Conservation (phyloP, 2,113 vertebrate genomes). For the Urocolius indicus region DNA sequence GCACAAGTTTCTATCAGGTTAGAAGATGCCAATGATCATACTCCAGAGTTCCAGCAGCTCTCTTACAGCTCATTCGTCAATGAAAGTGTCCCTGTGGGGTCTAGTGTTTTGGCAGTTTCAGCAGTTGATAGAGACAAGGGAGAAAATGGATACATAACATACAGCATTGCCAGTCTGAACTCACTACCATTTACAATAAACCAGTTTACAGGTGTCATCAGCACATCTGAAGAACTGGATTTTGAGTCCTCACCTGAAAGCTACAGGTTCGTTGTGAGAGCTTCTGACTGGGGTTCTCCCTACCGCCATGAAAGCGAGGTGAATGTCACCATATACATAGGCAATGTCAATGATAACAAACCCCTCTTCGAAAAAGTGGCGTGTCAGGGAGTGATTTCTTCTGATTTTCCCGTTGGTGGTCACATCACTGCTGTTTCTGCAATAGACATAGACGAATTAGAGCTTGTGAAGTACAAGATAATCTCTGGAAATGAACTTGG, state of each 20-base stretch:
- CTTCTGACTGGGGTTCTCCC: slow-evolving; percentile 97
- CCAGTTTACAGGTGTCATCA: slow-evolving; percentile 94
- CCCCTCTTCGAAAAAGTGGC: slow-evolving; percentile 95
- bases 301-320: slow-evolving; percentile 95
- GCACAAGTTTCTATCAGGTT: slow-evolving; percentile 83
- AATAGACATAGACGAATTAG: slow-evolving; percentile 94
- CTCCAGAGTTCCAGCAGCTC: slow-evolving; percentile 86
- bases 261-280: slow-evolving; percentile 92
- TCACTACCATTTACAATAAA: slow-evolving; percentile 91
- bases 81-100: slow-evolving; percentile 89
- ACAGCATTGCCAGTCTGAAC: slow-evolving; percentile 90
- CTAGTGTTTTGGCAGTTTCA: slow-evolving; percentile 83
- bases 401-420: slow-evolving; percentile 88
- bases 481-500: slow-evolving; percentile 93
- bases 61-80: slow-evolving; percentile 90
- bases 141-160: slow-evolving; percentile 98
- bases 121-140: slow-evolving; percentile 90
- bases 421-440: slow-evolving; percentile 95
- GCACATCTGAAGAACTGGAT: slow-evolving; percentile 89
- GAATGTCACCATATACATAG: slow-evolving; percentile 90
- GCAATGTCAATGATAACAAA: slow-evolving; percentile 94
- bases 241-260: slow-evolving; percentile 93
- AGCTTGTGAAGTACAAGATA: slow-evolving; percentile 96
- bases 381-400: slow-evolving; percentile 91
- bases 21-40: slow-evolving; percentile 93